phyloP scores from a whole-genome alignment of 1,140 invertebrate species.

The Probaryconus sp. region DNA sequence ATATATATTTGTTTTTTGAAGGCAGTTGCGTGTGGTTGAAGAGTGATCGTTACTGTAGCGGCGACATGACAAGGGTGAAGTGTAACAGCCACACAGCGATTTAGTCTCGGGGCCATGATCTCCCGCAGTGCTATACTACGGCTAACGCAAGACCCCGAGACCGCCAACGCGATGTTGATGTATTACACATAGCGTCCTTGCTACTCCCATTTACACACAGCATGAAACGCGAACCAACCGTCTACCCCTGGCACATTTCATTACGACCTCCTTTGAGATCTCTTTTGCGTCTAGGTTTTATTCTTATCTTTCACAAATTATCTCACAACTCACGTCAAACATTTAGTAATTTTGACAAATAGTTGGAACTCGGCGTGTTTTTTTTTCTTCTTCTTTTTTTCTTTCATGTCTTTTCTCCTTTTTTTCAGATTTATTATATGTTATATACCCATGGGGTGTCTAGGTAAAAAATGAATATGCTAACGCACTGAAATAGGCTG shows the following conservation, averaged over 20 bases:
- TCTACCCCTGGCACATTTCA: conserved; percentile 38
- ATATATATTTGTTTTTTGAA: too few species aligned
- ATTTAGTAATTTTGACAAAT: not conserved
- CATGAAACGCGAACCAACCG: conserved; percentile 43
- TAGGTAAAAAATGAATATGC: too few species aligned
- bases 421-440: too few species aligned
- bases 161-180: conserved; percentile 56
- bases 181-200: conserved; percentile 32
- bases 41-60: conserved; percentile 8
- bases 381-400: too few species aligned
- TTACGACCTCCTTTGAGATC: conserved; percentile 32
- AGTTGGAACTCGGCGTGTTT: too few species aligned
- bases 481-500: too few species aligned
- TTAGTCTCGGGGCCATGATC: conserved; percentile 32
- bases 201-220: conserved; percentile 57
- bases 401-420: too few species aligned
- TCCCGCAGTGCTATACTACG: conserved; percentile 39
- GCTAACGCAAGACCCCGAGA: conserved; percentile 33
- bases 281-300: not conserved
- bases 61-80: conserved; percentile 15
- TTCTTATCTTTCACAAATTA: not conserved
- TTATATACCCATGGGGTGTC: too few species aligned
- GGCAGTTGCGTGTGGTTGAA: too few species aligned
- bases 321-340: not conserved
- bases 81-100: conserved; percentile 26